These are phyloP conservation scores for Ericerus pela DNA, from an alignment of 1,140 invertebrate species.

Conservation along the genomic window DNA sequence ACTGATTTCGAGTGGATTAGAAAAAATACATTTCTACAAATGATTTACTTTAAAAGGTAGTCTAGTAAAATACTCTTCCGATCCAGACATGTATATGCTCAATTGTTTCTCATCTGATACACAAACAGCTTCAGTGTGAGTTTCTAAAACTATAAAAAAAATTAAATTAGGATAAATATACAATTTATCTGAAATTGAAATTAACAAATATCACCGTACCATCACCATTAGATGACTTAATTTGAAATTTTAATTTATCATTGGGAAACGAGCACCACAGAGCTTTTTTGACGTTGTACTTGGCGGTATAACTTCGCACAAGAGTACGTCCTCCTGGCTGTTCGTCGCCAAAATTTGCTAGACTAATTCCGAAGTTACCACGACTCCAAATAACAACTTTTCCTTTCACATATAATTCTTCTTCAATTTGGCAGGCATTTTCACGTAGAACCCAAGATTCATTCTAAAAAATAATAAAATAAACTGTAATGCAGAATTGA, in stretches of 20 bases:
- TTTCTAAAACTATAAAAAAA: neutral
- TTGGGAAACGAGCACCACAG: conserved; percentile 37
- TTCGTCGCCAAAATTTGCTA: conserved; percentile 21
- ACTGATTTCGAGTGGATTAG: no score
- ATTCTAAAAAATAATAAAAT: conserved; percentile 23
- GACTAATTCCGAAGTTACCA: conserved; percentile 24
- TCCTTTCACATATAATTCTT: conserved; percentile 77
- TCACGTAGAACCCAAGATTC: conserved; percentile 25
- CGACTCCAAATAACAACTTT: conserved; percentile 57
- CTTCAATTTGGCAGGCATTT: conserved; percentile 39
- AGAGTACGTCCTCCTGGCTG: conserved; percentile 30
- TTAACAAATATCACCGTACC: neutral
- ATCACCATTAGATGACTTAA: neutral
- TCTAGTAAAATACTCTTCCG: conserved; percentile 64
- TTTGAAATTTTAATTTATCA: neutral
- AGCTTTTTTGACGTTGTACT: conserved; percentile 64
- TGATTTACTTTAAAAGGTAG: conserved; percentile 65
- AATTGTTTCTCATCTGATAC: conserved; percentile 60
- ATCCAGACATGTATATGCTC: conserved; percentile 59
- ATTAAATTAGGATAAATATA: neutral
- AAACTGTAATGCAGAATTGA: conserved; percentile 18
- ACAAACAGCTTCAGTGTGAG: conserved; percentile 36
- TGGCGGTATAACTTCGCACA: conserved; percentile 60
- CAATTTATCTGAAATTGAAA: neutral
- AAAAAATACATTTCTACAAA: no score